phyloP scores from a whole-genome alignment of 2,113 vertebrate genomes.

The Perca fluviatilis region DNA sequence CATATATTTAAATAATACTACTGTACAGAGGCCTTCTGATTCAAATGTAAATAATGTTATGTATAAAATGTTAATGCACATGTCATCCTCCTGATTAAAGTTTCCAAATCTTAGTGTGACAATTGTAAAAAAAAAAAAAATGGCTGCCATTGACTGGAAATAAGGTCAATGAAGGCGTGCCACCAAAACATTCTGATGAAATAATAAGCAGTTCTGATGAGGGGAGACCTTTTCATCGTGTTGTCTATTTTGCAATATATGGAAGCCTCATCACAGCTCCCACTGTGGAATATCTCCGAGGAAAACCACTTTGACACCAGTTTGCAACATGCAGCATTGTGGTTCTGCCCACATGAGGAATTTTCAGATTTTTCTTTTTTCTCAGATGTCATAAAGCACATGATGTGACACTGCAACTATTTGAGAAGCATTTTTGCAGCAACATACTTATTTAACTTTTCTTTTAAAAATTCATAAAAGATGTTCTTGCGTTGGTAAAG shows the following conservation, averaged over 20 bases:
- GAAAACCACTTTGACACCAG: conserved; percentile 45
- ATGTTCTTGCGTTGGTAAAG: not conserved
- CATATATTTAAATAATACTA: not conserved
- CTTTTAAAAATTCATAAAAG: conserved; percentile 6
- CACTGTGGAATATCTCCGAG: conserved; percentile 27
- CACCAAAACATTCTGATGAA: conserved; percentile 46
- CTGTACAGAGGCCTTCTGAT: not conserved
- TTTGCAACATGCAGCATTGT: conserved; percentile 38
- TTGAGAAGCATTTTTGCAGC: conserved; percentile 8
- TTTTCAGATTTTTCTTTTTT: not conserved
- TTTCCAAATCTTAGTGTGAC: conserved; percentile 7
- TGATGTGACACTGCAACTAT: conserved; percentile 14
- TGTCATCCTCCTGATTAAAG: not conserved
- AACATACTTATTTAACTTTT: conserved; percentile 15
- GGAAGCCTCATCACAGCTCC: conserved; percentile 25
- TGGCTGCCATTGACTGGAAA: conserved; percentile 27
- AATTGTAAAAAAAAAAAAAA: conserved; percentile 8
- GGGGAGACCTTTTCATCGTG: conserved; percentile 55
- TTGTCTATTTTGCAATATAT: conserved; percentile 36
- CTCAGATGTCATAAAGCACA: conserved; percentile 22
- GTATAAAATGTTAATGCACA: not conserved
- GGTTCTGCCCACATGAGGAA: conserved; percentile 39
- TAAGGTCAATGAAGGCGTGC: conserved; percentile 32
- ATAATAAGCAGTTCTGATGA: conserved; percentile 56
- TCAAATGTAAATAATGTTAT: not conserved